Evolutionary conservation across 2,888 invertebrate genomes (phyloP), one percentile per base, ranked within the genome.

Genomic region (Tetragonula carbonaria): DNA sequence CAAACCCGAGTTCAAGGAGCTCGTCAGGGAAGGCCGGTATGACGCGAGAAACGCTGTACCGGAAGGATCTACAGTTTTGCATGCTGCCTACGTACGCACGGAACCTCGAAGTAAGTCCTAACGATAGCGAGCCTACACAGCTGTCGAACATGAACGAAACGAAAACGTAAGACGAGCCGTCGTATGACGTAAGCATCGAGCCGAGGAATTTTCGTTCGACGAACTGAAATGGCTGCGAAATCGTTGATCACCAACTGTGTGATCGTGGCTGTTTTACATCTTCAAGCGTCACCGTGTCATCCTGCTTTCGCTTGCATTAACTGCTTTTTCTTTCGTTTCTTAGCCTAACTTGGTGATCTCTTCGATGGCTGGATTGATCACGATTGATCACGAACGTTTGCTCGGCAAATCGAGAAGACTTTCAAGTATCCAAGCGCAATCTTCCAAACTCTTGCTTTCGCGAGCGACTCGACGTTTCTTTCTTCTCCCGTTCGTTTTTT

Each of bases 111-210:
- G 81, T 23, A 84, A 71, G 55, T 83, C 68, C 86, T 90, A 86
- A 72, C 23, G 67, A 83, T 87, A 90, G 90, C 88, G 83, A 87
- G 89, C 89, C 38, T 86, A 86, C 82, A 85, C 66, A 84, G 38
- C 81, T 84, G 85, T 79, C 82, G 80, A 87, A 87, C 82, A 57
- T 78, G 62, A 74, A 84, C 70, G 66, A 75, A 65, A 57, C 53
- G 68, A 57, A 76, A 85, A 88, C 82, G 80, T 75, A 82, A 89
- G 80, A 86, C 82, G 70, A 55, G 73, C 72, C 67, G 33, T 45
- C 75, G 74, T 85, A 45, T 8, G 8, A 8, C 45, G 45, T 74
- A 80, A 83, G 86, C 83, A 87, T 89, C 77, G 77, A 76, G 78
- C 81, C 82, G 80, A 62, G 38, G 38, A 11, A 72, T 51, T 38